phyloP scores from a whole-genome alignment of 2,797 vertebrate species.

The Ibycter americanus region DNA sequence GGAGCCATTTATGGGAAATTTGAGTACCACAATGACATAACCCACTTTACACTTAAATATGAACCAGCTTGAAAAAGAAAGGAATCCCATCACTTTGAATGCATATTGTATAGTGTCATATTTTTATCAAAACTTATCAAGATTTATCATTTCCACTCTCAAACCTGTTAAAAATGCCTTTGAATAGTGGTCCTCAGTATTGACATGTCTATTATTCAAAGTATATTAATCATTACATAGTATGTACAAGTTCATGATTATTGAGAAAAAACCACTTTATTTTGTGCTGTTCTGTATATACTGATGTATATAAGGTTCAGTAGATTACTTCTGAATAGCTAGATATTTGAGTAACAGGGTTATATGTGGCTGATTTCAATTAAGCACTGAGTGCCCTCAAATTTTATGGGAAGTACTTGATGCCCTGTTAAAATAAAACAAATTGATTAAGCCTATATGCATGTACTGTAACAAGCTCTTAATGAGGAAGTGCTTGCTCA shows the following conservation, averaged over 20 bases:
- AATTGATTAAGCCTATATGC: slow-evolving; percentile 5
- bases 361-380: slow-evolving; percentile 19
- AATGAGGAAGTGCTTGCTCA: neutral
- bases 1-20: neutral
- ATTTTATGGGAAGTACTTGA: neutral
- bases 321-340: neutral
- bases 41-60: neutral
- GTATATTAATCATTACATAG: neutral
- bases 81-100: neutral
- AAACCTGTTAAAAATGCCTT: neutral
- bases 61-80: neutral
- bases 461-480: neutral
- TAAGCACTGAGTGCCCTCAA: neutral
- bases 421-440: slow-evolving; percentile 21
- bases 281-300: neutral
- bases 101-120: no score
- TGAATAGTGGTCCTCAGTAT: neutral
- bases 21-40: neutral
- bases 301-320: neutral
- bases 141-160: neutral
- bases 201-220: neutral
- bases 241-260: neutral
- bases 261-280: neutral
- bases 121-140: neutral
- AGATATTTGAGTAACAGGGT: neutral